Evolutionary conservation across 2,888 invertebrate genomes (phyloP).

Genomic region (Ditula angustiorana): DNA sequence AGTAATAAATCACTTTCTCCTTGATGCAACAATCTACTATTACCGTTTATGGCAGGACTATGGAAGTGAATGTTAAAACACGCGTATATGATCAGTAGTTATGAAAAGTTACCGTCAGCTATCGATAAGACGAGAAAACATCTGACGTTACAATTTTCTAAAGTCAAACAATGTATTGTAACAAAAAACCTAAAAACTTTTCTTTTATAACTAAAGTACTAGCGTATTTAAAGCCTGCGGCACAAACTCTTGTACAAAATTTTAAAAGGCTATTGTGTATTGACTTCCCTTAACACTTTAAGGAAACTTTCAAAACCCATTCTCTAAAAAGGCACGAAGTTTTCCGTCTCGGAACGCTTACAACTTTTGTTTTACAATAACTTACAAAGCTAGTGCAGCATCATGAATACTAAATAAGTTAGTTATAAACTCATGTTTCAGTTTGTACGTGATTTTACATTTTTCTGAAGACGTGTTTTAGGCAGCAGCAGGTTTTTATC

Average conservation of each 20-base stretch:
- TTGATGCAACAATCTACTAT: too few relatives aligned
- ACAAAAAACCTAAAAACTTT: too few relatives aligned
- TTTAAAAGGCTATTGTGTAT: neutral
- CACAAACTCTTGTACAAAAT: neutral
- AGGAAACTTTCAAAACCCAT: neutral
- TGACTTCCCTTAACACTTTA: neutral
- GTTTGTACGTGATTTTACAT: neutral
- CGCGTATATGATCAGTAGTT: too few relatives aligned
- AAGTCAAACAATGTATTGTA: too few relatives aligned
- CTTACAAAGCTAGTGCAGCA: slow-evolving; percentile 12
- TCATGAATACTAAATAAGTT: slow-evolving; percentile 24
- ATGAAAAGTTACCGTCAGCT: too few relatives aligned
- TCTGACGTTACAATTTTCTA: too few relatives aligned
- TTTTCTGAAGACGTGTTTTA: neutral
- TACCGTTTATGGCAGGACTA: too few relatives aligned
- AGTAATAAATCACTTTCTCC: too few relatives aligned
- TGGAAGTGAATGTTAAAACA: too few relatives aligned
- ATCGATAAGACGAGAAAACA: too few relatives aligned
- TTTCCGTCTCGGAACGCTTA: slow-evolving; percentile 15
- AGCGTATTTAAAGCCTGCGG: neutral
- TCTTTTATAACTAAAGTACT: too few relatives aligned
- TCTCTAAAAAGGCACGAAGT: slow-evolving; percentile 20
- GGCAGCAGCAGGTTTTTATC: neutral
- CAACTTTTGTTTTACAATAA: slow-evolving; percentile 14
- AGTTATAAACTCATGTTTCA: neutral